Evolutionary conservation across 1,140 invertebrate species (phyloP).

Genomic region (Apis cerana): DNA sequence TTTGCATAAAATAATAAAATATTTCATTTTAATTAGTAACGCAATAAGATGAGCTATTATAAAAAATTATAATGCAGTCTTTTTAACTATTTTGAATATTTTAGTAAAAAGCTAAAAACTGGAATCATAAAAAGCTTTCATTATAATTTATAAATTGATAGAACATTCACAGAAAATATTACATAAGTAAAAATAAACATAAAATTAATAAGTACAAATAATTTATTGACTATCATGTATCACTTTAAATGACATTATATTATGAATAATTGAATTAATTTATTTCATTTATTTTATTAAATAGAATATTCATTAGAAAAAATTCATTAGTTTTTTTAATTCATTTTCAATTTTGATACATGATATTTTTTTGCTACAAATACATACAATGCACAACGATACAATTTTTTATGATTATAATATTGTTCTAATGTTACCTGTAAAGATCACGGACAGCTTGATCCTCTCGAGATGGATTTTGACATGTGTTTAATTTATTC

Average conservation of each 20-base stretch:
- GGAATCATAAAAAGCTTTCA: constrained; percentile 29
- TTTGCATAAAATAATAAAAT: constrained; percentile 27
- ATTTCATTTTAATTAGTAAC: constrained; percentile 11
- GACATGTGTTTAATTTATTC: constrained; percentile 79
- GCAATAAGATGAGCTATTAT: constrained; percentile 5
- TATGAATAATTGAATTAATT: no score
- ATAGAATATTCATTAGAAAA: background rate
- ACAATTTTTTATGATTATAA: constrained; percentile 51
- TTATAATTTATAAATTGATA: constrained; percentile 34
- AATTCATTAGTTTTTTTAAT: background rate
- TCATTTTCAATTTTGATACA: constrained; percentile 38
- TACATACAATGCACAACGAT: constrained; percentile 44
- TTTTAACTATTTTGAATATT: constrained; percentile 32
- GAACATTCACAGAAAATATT: constrained; percentile 44
- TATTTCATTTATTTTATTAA: background rate
- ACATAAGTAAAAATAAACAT: constrained; percentile 18
- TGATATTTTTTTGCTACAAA: constrained; percentile 47
- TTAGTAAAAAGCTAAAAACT: constrained; percentile 31
- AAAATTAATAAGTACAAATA: constrained; percentile 61
- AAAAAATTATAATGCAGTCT: constrained; percentile 27
- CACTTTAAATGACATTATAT: background rate
- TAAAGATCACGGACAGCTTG: constrained; percentile 79
- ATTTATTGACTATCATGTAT: constrained; percentile 62
- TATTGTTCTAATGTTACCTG: constrained; percentile 76
- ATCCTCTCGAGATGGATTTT: constrained; percentile 78